phyloP scores from a whole-genome alignment of 2,888 invertebrate species.

The Cerceris ruficornis region DNA sequence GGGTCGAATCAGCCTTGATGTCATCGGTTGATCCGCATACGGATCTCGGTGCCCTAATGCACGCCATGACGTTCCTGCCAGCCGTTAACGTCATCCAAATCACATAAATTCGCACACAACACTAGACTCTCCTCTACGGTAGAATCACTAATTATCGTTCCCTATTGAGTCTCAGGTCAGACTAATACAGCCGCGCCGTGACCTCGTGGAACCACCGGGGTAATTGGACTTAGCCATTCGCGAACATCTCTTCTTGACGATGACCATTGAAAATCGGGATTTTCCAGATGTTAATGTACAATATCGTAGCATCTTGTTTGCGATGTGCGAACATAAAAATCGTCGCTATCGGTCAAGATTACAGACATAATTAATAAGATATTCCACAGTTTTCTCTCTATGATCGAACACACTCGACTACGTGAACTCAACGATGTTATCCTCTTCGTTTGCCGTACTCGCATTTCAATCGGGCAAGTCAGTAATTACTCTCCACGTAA shows the following conservation, averaged over 20 bases:
- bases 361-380: neutral
- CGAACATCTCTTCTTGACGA: neutral
- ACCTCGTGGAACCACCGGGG: constrained; percentile 6
- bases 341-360: neutral
- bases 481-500: neutral
- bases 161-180: constrained; percentile 16
- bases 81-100: constrained; percentile 59
- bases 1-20: constrained; percentile 83
- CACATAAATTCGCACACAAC: constrained; percentile 37
- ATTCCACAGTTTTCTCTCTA: neutral
- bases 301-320: neutral
- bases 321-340: neutral
- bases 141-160: constrained; percentile 35
- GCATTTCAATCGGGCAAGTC: neutral
- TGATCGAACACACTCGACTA: neutral
- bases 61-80: constrained; percentile 81
- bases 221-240: constrained; percentile 35
- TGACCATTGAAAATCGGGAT: neutral
- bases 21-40: constrained; percentile 91
- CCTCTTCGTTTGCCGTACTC: neutral
- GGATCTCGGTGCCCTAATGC: constrained; percentile 87
- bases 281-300: constrained; percentile 11
- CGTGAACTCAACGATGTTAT: neutral
- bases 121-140: neutral
- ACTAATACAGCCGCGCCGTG: constrained; percentile 7